Base-by-base conservation (phyloP, 2,888 invertebrate species). In the Acronicta leporina region DNA sequence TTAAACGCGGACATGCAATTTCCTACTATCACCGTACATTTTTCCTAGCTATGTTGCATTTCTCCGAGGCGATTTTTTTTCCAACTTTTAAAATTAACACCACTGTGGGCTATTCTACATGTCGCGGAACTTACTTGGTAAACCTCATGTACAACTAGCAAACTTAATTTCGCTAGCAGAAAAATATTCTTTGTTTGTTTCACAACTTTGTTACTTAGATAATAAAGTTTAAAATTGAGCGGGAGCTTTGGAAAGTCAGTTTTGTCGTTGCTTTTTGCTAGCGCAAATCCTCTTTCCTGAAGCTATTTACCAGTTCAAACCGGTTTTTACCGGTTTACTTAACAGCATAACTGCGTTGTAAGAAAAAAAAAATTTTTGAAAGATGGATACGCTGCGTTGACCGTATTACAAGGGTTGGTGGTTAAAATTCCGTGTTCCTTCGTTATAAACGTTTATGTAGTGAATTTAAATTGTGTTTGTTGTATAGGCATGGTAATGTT, bases 71-170 rank as follows among this genome's bases (percentile, higher is more conserved):
- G 38, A 64, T 72, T 71, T 69, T 71, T 68, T 63, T 77, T 74
- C 16, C 44, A 66, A 66, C 66, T 80, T 74, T 80, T 75, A 68
- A 83, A 79, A 83, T 79, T 73, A 77, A 80, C 79, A 76, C 70
- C 55, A 69, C 73, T 68, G 73, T 43, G 64, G 60, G 53, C 27
- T 48, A 52, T 65, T 73, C 63, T 73, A 75, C 76, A 78, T 55
- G 72, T 75, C 66, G 60, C 58, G 54, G 64, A 78, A 77, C 72
- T 73, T 73, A 44, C 46, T 75, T 50, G 35, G 20, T 43, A 55
- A 50, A 53, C 1, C 20, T 50, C 40, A 42, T 56, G 51, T 45
- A 52, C 41, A 58, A 51, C 49, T 20, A 48, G 42, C 16, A 41
- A 60, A 57, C 42, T 62, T 62, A 53, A 75, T 75, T 76, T 75